Conservation (phyloP, 2,888 invertebrate species). For the Ornithoptera priamus region DNA sequence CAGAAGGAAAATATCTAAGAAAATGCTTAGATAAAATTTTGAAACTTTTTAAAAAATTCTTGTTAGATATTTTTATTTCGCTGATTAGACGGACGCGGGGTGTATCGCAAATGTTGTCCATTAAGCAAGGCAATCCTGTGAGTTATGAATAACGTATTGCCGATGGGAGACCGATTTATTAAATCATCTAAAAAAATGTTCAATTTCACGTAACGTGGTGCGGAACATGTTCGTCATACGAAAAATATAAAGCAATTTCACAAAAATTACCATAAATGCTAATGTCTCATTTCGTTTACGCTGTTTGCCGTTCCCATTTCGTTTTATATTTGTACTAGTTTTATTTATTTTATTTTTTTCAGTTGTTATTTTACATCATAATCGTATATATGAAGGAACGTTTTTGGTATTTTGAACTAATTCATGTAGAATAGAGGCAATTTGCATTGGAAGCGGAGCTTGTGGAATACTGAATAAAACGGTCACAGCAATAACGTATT, state of each 20-base stretch:
- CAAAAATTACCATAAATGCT: slow-evolving; percentile 61
- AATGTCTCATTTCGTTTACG: slow-evolving; percentile 47
- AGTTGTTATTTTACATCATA: slow-evolving; percentile 22
- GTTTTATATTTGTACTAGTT: slow-evolving; percentile 34
- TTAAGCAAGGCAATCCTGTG: no score
- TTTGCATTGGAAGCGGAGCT: slow-evolving; percentile 30
- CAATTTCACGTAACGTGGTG: slow-evolving; percentile 13
- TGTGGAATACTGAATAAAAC: slow-evolving; percentile 18
- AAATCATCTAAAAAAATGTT: no score
- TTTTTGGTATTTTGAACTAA: slow-evolving; percentile 31
- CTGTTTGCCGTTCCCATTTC: slow-evolving; percentile 46
- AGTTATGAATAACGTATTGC: neutral
- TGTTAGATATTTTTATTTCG: no score
- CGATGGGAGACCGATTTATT: no score
- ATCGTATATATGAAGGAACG: slow-evolving; percentile 23
- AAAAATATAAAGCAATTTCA: slow-evolving; percentile 46
- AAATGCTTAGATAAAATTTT: no score
- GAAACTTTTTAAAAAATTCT: no score
- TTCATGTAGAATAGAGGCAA: slow-evolving; percentile 30
- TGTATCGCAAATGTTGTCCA: no score
- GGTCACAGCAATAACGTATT: slow-evolving; percentile 2
- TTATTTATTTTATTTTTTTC: neutral
- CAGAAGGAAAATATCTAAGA: no score
- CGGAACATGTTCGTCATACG: slow-evolving; percentile 32
- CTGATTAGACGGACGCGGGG: no score